phyloP scores from a whole-genome alignment of 2,888 invertebrate genomes.

The Malachius bipustulatus region DNA sequence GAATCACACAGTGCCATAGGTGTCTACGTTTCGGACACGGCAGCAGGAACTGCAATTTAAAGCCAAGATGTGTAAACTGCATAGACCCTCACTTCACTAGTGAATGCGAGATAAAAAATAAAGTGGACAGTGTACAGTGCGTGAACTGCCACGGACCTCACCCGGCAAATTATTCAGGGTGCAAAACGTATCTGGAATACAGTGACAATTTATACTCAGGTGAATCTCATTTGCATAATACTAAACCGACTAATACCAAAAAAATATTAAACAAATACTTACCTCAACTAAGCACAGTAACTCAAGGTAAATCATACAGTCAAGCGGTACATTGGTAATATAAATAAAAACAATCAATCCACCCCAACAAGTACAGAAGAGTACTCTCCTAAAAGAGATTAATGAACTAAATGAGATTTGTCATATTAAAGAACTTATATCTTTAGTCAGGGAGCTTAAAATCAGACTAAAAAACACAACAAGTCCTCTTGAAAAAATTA shows the following conservation, averaged over 20 bases:
- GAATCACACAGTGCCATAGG: slow-evolving; percentile 34
- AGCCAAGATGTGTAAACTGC: slow-evolving; percentile 7
- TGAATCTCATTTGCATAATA: too few species aligned
- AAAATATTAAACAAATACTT: neutral
- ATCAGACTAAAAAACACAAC: too few species aligned
- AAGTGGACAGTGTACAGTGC: slow-evolving; percentile 27
- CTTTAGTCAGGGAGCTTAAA: too few species aligned
- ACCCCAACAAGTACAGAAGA: too few species aligned
- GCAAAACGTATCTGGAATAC: slow-evolving; percentile 16
- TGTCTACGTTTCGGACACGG: slow-evolving; percentile 39
- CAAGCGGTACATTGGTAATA: too few species aligned
- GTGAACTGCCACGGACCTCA: slow-evolving; percentile 36
- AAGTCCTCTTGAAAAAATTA: too few species aligned
- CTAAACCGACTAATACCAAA: slow-evolving; percentile 6
- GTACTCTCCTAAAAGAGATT: slow-evolving; percentile 4
- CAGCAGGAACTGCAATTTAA: slow-evolving; percentile 6
- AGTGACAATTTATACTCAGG: too few species aligned
- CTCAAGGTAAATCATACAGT: too few species aligned
- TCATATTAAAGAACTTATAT: too few species aligned
- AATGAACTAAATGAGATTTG: too few species aligned
- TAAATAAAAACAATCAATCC: too few species aligned
- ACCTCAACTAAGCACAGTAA: slow-evolving; percentile 3
- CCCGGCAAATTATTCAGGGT: slow-evolving; percentile 22
- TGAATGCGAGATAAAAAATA: slow-evolving; percentile 6
- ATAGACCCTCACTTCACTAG: neutral